A percentile compares a stretch with the other conserved stretches of the same genome.
Conservation (phyloP, 2,797 vertebrate species). For the Sebastes baramenuke region DNA sequence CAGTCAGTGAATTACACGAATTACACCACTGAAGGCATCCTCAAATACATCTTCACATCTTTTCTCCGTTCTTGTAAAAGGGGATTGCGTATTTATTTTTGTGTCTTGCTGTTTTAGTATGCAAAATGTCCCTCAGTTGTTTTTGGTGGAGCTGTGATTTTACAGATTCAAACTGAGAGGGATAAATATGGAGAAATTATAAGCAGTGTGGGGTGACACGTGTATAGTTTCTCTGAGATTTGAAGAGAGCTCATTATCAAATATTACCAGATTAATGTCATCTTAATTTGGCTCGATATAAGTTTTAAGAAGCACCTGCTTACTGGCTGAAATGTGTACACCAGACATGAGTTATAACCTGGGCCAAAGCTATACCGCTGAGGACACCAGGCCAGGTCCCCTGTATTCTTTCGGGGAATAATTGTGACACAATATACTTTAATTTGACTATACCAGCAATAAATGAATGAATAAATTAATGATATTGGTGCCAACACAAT, state of each 20-base stretch:
- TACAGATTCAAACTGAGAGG: slow-evolving; percentile 2
- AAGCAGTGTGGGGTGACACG: not conserved
- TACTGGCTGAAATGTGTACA: not conserved
- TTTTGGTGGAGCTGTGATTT: not conserved
- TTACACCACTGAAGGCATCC: not conserved
- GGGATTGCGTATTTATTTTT: slow-evolving; percentile 45
- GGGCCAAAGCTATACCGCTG: no score
- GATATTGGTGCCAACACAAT: not conserved
- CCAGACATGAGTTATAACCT: no score
- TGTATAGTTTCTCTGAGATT: not conserved
- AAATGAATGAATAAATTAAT: not conserved
- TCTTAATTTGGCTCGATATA: not conserved
- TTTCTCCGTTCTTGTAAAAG: slow-evolving; percentile 10
- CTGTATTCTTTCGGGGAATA: no score
- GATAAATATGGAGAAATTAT: no score
- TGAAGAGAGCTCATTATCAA: not conserved
- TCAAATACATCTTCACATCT: slow-evolving; percentile 9
- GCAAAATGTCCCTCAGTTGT: not conserved
- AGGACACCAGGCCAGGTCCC: no score
- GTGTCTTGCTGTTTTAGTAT: not conserved
- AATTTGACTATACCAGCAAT: not conserved
- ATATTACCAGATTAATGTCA: not conserved
- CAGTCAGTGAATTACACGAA: slow-evolving; percentile 28
- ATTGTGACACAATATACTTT: not conserved
- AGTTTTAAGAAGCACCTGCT: not conserved